phyloP scores from a whole-genome alignment of 2,113 vertebrate genomes.

The Meles meles region DNA sequence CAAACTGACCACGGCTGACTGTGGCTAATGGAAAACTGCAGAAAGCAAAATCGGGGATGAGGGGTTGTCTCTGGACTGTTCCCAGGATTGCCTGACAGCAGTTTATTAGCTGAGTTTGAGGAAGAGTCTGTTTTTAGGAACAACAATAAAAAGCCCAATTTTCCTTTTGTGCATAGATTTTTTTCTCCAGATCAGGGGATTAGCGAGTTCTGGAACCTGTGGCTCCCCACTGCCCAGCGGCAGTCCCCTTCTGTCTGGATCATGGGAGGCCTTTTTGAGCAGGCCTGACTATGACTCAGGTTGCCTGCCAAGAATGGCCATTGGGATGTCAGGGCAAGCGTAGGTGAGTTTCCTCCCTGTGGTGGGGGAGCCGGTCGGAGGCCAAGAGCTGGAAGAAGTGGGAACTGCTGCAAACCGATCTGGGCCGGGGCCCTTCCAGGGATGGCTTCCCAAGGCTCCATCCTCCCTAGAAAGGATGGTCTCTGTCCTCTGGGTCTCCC shows the following conservation, averaged over 20 bases:
- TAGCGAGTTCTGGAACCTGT: neutral
- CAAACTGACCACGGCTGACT: neutral
- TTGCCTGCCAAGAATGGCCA: neutral
- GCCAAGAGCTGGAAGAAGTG: neutral
- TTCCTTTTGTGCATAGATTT: neutral
- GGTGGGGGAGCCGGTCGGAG: neutral
- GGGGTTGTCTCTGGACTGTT: neutral
- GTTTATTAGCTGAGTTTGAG: neutral
- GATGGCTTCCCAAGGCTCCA: neutral
- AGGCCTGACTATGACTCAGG: neutral
- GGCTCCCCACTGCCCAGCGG: neutral
- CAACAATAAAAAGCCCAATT: neutral
- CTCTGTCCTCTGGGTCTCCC: neutral
- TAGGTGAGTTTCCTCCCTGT: neutral
- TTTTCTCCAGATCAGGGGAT: neutral
- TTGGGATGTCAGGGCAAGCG: neutral
- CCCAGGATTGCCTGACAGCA: neutral
- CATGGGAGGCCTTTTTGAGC: neutral
- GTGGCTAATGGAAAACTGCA: neutral
- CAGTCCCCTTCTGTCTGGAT: neutral
- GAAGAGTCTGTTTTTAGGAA: neutral
- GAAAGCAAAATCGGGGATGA: neutral
- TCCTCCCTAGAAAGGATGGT: neutral
- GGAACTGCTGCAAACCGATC: neutral
- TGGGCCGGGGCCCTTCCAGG: neutral